Base-by-base conservation (phyloP, 2,888 invertebrate species). In the Amblyjoppa proteus region DNA sequence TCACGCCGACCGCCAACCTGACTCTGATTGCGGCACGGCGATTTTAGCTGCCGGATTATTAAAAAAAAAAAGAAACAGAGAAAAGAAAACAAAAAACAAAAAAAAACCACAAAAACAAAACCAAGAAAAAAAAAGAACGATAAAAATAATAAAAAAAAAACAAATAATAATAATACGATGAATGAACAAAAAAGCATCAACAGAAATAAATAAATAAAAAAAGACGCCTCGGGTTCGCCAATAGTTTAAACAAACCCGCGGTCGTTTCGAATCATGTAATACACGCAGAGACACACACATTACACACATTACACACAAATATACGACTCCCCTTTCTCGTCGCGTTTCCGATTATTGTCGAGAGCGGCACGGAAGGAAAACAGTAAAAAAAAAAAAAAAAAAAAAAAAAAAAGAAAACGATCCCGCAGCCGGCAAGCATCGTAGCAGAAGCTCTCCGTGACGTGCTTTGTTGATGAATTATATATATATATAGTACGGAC, bases 11-110 rank as follows among this genome's bases (percentile, higher is more conserved):
- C 89, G 89, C 91, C 89, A 92, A 91, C 89, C 90, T 91, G 88
- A 90, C 92, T 88, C 88, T 92, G 87, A 90, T 93, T 88, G 90
- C 91, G 89, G 91, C 92, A 86, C 91, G 93, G 90, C 93, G 92
- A 87, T 92, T 92, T 88, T 92, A 90, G 88, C 84, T 84, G 84
- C 83, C 79, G 81, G 76, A 83, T 83, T 76, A 58, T 20, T 74
- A 53, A 49, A 70, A 64, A 13, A 13, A 49, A 74, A 71, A 49
- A 31, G 13, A 20, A 34, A 41, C 9, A 41, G 0, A 41, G 2
- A 41, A 71, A 73, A 70, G 3, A 45, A n/a, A 61, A 34, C 34
- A 34, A 2, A 41, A 11, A 41, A 41, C 9, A 41, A 11, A 41
- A 41, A 41, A 11, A 41, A 34, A 34, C 34, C 71, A 28, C 71